Percentiles rank a stretch among this genome's conserved stretches.
Evolutionary conservation across 2,888 invertebrate genomes (phyloP).

Genomic region (Phyllotreta striolata): DNA sequence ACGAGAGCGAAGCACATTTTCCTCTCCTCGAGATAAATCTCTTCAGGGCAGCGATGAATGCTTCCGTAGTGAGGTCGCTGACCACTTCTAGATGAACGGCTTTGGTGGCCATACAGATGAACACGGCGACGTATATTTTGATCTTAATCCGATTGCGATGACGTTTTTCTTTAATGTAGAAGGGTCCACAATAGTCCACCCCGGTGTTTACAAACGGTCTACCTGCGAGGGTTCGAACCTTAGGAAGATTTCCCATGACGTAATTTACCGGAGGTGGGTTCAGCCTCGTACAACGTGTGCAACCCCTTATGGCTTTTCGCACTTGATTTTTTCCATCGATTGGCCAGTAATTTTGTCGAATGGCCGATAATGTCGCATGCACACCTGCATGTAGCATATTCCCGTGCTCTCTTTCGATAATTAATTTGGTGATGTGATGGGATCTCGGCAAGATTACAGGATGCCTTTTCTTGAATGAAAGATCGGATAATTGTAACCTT

Average conservation of each 20-base stretch:
- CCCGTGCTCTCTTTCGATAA: slow-evolving; percentile 34
- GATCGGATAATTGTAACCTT: slow-evolving; percentile 33
- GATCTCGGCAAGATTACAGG: slow-evolving; percentile 36
- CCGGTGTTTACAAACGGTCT: neutral
- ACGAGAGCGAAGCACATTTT: slow-evolving; percentile 19
- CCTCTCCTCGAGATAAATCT: slow-evolving; percentile 27
- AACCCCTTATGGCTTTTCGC: slow-evolving; percentile 29
- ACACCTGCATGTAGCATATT: slow-evolving; percentile 37
- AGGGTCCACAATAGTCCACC: too few relatives aligned
- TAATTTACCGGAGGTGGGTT: slow-evolving; percentile 5
- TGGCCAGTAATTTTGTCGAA: slow-evolving; percentile 43
- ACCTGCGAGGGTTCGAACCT: neutral
- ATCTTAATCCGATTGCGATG: neutral
- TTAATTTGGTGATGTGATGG: slow-evolving; percentile 38
- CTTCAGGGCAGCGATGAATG: slow-evolving; percentile 20
- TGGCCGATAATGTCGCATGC: slow-evolving; percentile 28
- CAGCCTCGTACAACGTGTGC: slow-evolving; percentile 34
- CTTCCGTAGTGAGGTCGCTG: slow-evolving; percentile 17
- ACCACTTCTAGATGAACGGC: slow-evolving; percentile 26
- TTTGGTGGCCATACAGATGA: slow-evolving; percentile 19
- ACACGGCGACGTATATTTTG: slow-evolving; percentile 2
- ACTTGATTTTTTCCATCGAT: slow-evolving; percentile 34
- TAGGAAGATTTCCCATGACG: neutral
- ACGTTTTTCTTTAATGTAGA: neutral
- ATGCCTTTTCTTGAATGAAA: slow-evolving; percentile 38